Conservation (phyloP, 2,888 invertebrate species). For the Ophion ellenae region DNA sequence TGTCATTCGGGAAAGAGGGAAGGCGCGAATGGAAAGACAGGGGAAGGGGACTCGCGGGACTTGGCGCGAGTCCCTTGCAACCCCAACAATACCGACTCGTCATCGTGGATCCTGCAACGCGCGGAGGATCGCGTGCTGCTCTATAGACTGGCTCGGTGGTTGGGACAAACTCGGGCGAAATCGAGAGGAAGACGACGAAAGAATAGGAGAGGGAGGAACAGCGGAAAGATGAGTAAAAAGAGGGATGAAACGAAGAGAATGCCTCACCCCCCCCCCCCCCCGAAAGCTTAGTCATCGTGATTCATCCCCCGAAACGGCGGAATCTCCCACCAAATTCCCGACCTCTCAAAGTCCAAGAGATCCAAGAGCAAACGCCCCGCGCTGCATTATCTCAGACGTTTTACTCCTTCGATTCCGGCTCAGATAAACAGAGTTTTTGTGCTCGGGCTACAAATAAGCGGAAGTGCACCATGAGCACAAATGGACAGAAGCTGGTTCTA, state of each 20-base stretch:
- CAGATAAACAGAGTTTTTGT: conserved; percentile 20
- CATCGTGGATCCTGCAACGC: conserved; percentile 46
- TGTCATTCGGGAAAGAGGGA: not conserved
- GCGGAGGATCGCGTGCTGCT: conserved; percentile 8
- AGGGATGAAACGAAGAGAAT: conserved; percentile 22
- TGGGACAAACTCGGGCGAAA: conserved; percentile 24
- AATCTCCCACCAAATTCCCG: conserved; percentile 48
- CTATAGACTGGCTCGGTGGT: not conserved
- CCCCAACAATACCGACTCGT: conserved; percentile 22
- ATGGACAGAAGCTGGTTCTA: not conserved
- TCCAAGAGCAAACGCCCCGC: conserved; percentile 15
- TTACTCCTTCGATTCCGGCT: not conserved
- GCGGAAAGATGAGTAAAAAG: conserved; percentile 7
- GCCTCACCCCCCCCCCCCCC: conserved; percentile 14
- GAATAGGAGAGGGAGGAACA: conserved; percentile 16
- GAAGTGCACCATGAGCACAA: not conserved
- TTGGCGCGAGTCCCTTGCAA: conserved; percentile 4
- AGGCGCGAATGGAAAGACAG: conserved; percentile 1
- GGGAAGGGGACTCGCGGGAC: conserved; percentile 15
- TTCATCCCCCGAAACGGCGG: conserved; percentile 51
- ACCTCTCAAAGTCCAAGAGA: conserved; percentile 16
- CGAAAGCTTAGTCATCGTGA: conserved; percentile 63
- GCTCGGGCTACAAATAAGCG: conserved; percentile 1
- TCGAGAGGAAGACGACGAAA: conserved; percentile 15
- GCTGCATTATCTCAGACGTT: conserved; percentile 12